phyloP scores from a whole-genome alignment of 1,140 invertebrate genomes.

The Adoxophyes honmai region DNA sequence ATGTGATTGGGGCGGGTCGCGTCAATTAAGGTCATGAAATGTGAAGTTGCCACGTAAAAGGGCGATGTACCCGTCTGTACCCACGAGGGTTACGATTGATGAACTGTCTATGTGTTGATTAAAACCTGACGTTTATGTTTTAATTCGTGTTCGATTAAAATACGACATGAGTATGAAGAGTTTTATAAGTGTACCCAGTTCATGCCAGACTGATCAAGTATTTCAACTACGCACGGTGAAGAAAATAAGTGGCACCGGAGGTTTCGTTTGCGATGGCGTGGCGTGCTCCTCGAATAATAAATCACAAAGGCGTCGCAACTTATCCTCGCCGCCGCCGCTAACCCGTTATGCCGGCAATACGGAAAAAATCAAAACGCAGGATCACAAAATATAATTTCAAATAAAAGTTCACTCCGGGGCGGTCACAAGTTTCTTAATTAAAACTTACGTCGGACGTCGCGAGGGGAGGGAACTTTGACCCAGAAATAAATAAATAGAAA shows the following conservation, averaged over 20 bases:
- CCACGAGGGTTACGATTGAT: background rate
- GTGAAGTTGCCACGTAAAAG: conserved; percentile 3
- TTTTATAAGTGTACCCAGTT: background rate
- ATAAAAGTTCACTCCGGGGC: conserved; percentile 69
- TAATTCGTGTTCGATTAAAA: no score
- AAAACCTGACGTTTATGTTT: no score
- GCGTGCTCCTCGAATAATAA: conserved; percentile 42
- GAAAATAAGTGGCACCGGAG: conserved; percentile 7
- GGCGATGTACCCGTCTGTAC: conserved; percentile 17
- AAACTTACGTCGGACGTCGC: conserved; percentile 69
- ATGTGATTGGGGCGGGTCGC: conserved; percentile 49
- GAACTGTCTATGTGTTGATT: no score
- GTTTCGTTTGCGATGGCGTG: conserved; percentile 15
- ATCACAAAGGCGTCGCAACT: conserved; percentile 52
- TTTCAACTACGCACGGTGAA: conserved; percentile 16
- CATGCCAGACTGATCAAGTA: conserved; percentile 43
- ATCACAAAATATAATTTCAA: conserved; percentile 74
- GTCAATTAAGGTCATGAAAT: conserved; percentile 57
- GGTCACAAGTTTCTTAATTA: conserved; percentile 76
- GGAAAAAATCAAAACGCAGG: conserved; percentile 61
- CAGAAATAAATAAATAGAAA: conserved; percentile 73
- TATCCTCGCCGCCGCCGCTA: conserved; percentile 34
- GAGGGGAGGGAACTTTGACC: conserved; percentile 64
- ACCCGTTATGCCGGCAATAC: conserved; percentile 48
- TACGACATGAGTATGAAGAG: no score